Conservation (phyloP, 2,113 vertebrate species). For the Callipepla squamata region DNA sequence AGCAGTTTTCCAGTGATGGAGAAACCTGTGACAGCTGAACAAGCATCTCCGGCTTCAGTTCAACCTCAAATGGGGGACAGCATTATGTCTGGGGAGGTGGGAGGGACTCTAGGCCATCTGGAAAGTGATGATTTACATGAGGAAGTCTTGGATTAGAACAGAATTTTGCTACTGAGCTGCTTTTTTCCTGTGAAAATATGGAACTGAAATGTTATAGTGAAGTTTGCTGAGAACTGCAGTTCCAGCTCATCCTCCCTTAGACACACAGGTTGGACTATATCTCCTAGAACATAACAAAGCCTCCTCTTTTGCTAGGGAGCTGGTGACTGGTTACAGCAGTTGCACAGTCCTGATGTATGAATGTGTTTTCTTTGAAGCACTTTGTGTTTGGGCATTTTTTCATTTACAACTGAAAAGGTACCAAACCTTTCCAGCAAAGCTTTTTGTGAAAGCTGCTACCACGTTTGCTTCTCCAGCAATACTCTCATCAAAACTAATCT, state of each 20-base stretch:
- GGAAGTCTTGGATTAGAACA: not conserved
- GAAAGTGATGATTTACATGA: not conserved
- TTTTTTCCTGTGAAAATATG: not conserved
- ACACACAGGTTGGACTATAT: not conserved
- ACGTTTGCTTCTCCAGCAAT: not conserved
- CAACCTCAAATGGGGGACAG: not conserved
- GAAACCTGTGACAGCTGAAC: not conserved
- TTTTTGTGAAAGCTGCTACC: not conserved
- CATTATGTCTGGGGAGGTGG: not conserved
- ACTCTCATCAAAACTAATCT: not conserved
- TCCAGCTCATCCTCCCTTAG: not conserved
- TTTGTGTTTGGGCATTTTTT: not conserved
- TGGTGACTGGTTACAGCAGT: not conserved
- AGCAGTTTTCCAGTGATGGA: not conserved
- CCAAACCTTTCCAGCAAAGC: not conserved
- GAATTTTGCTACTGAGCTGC: not conserved
- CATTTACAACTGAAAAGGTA: not conserved
- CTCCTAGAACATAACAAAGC: not conserved
- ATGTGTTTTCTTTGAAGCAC: not conserved
- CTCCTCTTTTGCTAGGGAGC: not conserved
- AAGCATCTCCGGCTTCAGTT: not conserved
- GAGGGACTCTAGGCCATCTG: not conserved
- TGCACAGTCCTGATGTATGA: not conserved
- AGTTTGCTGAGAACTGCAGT: not conserved
- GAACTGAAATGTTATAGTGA: not conserved